Percentiles rank a stretch among this genome's conserved stretches.
Conservation (phyloP, 2,113 vertebrate species). For the Nothoprocta pentlandii region DNA sequence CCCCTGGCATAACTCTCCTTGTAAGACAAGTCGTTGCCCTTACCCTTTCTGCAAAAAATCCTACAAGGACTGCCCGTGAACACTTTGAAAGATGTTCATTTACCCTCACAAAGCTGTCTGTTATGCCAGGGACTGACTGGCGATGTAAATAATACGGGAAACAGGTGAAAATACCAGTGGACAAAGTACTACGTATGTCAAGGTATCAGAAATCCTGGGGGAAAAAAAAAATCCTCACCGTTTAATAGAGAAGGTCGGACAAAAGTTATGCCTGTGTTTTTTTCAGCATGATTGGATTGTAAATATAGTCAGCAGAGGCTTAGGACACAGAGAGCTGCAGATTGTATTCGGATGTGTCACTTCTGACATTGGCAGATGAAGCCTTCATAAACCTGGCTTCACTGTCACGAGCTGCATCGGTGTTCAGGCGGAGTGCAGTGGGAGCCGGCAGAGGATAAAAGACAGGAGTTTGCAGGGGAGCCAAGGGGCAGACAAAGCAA, state of each 20-base stretch:
- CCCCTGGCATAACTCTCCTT: neutral
- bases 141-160: neutral
- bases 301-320: constrained; percentile 36
- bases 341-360: neutral
- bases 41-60: neutral
- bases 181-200: neutral
- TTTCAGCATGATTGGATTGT: constrained; percentile 44
- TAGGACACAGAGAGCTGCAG: neutral
- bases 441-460: neutral
- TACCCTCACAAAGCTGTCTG: neutral
- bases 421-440: rapidly evolving
- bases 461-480: neutral
- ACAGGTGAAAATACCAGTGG: neutral
- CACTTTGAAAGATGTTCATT: neutral
- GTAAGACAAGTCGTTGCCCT: neutral
- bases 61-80: neutral
- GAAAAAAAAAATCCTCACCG: neutral
- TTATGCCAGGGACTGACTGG: neutral
- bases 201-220: neutral
- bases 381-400: neutral
- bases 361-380: neutral
- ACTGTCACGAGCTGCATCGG: neutral
- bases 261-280: constrained; percentile 28
- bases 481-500: constrained; percentile 13
- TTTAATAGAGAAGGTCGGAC: constrained; percentile 15